Base-by-base conservation (phyloP, 2,113 vertebrate genomes). In the Theristicus caerulescens region DNA sequence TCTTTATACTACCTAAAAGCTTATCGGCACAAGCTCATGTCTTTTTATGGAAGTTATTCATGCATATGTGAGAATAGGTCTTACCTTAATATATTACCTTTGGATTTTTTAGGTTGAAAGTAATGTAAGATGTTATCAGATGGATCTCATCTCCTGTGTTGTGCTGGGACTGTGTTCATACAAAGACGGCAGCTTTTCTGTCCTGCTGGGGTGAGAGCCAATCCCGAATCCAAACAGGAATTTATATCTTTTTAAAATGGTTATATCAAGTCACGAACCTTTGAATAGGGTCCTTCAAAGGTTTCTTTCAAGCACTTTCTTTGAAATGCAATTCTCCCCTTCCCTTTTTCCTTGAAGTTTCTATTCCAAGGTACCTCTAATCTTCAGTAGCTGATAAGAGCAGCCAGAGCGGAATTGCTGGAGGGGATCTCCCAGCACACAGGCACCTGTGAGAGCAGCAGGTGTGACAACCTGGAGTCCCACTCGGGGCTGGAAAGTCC, bases 281-380 rank as follows among this genome's bases (percentile, higher is more conserved):
- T 96, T 96, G 87, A 96, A 94, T 86, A 65, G 49, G 44, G 92
- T 65, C 90, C 85, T 97, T 97, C 93, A 97, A 97, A 97, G 74
- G 74, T 90, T 96, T 62, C 93, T 96, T 96, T 97, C 92, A 97
- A 80, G 78, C 87, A 4, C 17, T 82, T 79, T 49, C 96, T 97
- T 97, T 97, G 96, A 97, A 96, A 96, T 96, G 94, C 87, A 96
- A 95, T 94, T 95, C 81, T 78, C 40, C 54, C 62, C n/a, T 93
- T 95, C 79, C 94, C 70, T 57, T 90, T 85, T 94, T 69, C 93
- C 93, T 97, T 97, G 91, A 95, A 87, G 95, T 95, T 96, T 82
- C 94, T 93, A 11, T 91, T 95, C 91, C 78, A 26, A 88, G 84
- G 71, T 71, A 26, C 77, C 87, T 95, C 84, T 96, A 95, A 96